These are phyloP conservation scores for Odontesthes bonariensis DNA, from an alignment of 2,113 vertebrate genomes.

Conservation along the genomic window DNA sequence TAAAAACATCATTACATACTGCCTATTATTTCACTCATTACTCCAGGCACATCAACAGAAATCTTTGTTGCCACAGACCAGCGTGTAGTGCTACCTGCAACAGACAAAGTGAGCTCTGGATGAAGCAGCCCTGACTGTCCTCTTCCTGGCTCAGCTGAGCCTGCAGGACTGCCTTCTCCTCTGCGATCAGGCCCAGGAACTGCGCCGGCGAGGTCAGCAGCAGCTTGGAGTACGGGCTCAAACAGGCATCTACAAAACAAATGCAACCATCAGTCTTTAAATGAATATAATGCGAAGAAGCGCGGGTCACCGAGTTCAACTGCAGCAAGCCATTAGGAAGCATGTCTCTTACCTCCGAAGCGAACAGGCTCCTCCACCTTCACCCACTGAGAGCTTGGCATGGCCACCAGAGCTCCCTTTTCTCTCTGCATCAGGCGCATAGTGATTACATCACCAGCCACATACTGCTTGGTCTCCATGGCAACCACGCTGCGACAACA, in stretches of 20 bases:
- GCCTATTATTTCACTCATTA: not conserved
- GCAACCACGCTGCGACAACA: slow-evolving; percentile 89
- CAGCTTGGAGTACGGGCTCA: slow-evolving; percentile 93
- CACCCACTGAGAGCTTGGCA: slow-evolving; percentile 95
- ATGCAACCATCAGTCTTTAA: not conserved
- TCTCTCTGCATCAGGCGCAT: slow-evolving; percentile 97
- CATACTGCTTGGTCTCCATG: slow-evolving; percentile 93
- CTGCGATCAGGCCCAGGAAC: slow-evolving; percentile 87
- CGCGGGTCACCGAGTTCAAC: not conserved
- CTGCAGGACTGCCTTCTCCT: slow-evolving; percentile 88
- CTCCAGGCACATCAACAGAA: not conserved
- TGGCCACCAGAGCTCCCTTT: slow-evolving; percentile 92
- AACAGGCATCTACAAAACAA: slow-evolving; percentile 69
- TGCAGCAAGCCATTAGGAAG: not conserved
- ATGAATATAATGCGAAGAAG: too few species aligned
- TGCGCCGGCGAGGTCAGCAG: slow-evolving; percentile 92
- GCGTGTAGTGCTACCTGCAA: slow-evolving; percentile 85
- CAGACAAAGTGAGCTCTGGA: slow-evolving; percentile 93
- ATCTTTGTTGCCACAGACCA: not conserved
- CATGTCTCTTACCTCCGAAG: slow-evolving; percentile 85
- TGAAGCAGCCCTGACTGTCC: slow-evolving; percentile 90
- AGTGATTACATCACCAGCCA: slow-evolving; percentile 91
- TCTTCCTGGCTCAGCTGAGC: slow-evolving; percentile 88
- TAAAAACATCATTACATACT: not conserved
- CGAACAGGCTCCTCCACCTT: slow-evolving; percentile 93